Evolutionary conservation across 2,888 invertebrate species (phyloP).

Genomic region (Chrysodeixis includens): DNA sequence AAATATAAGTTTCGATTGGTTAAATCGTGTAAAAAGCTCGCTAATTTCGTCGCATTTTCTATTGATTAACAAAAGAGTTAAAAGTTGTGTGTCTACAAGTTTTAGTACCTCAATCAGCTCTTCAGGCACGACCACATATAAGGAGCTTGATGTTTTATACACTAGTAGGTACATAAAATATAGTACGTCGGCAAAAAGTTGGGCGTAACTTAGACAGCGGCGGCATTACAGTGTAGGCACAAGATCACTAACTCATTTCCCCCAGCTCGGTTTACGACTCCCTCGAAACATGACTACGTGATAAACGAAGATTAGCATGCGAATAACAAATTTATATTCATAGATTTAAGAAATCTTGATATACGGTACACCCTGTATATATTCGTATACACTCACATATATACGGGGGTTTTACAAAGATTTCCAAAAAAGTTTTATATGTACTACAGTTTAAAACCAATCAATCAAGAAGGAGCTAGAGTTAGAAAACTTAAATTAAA

Average conservation of each 20-base stretch:
- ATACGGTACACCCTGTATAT: slow-evolving; percentile 6
- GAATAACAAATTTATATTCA: slow-evolving; percentile 57
- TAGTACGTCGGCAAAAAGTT: neutral
- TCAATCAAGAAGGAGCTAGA: neutral
- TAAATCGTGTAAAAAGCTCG: too few species aligned
- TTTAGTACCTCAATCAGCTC: neutral
- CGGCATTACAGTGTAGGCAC: slow-evolving; percentile 6
- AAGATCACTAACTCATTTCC: slow-evolving; percentile 31
- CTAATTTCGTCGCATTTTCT: too few species aligned
- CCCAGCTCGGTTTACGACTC: slow-evolving; percentile 40
- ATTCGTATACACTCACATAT: neutral
- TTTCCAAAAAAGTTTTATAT: neutral
- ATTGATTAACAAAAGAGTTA: too few species aligned
- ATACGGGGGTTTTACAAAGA: neutral
- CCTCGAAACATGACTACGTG: slow-evolving; percentile 30
- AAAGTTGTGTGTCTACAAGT: too few species aligned
- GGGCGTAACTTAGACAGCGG: neutral
- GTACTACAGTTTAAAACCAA: neutral
- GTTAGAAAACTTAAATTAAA: neutral
- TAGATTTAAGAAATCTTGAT: slow-evolving; percentile 46
- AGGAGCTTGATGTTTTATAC: neutral
- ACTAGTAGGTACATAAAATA: neutral
- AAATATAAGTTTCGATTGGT: neutral
- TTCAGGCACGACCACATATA: neutral
- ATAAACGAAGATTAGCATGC: slow-evolving; percentile 53